A percentile compares a stretch with the other conserved stretches of the same genome.
Conservation (phyloP, 2,113 vertebrate species). For the Strix aluco region DNA sequence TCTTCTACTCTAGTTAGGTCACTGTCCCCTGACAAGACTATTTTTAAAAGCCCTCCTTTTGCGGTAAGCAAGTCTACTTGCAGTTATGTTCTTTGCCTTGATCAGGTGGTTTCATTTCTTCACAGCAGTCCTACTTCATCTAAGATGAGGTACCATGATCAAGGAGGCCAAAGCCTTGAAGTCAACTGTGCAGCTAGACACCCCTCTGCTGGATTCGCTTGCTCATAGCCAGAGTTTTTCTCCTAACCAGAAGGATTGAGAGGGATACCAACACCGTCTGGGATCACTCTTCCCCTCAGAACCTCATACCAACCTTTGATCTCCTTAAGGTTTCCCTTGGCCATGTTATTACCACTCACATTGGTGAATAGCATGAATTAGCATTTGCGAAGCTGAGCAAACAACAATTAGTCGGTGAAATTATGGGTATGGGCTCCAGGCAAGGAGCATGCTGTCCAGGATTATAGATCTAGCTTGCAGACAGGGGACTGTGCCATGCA, state of each 20-base stretch:
- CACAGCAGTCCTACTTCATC: not conserved
- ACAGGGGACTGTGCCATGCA: not conserved
- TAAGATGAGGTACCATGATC: not conserved
- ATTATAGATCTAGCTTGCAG: not conserved
- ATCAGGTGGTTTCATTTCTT: not conserved
- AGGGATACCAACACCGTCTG: not conserved
- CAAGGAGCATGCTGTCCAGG: not conserved
- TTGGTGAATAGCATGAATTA: not conserved
- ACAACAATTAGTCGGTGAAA: not conserved
- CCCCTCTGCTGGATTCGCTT: not conserved
- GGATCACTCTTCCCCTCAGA: not conserved
- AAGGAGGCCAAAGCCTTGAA: not conserved
- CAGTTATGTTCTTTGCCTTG: not conserved
- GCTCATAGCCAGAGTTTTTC: not conserved
- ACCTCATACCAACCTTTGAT: not conserved
- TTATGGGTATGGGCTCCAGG: not conserved
- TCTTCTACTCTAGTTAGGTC: not conserved
- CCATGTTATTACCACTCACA: fast-evolving
- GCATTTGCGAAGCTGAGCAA: not conserved
- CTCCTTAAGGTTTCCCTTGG: not conserved
- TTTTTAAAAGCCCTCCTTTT: not conserved
- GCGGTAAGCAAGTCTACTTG: not conserved
- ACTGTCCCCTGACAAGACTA: not conserved
- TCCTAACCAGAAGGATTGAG: not conserved
- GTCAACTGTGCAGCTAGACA: not conserved